A percentile compares a stretch with the other conserved stretches of the same genome.
These are phyloP conservation scores for Liolophura sinensis DNA, from an alignment of 1,140 invertebrate species.

Conservation along the genomic window DNA sequence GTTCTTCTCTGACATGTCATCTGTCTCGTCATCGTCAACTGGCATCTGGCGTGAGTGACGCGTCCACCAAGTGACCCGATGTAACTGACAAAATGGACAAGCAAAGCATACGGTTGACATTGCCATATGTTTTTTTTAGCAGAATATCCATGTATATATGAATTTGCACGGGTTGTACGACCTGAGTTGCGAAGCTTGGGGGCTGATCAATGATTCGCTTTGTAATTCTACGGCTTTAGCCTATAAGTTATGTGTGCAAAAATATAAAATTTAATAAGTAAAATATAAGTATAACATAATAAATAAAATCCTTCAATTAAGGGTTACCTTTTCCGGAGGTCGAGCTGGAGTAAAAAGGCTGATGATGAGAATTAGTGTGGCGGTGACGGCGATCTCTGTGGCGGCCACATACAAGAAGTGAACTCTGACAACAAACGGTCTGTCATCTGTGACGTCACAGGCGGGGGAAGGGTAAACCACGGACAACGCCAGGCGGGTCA, in stretches of 20 bases:
- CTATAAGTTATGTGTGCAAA: too few relatives aligned
- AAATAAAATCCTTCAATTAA: background rate
- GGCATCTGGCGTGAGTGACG: slow-evolving; percentile 26
- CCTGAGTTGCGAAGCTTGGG: background rate
- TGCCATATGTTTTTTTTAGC: too few relatives aligned
- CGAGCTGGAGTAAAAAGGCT: slow-evolving; percentile 16
- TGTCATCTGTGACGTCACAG: slow-evolving; percentile 23
- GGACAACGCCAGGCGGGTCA: slow-evolving; percentile 36
- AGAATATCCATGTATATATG: background rate
- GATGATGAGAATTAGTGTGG: slow-evolving; percentile 12
- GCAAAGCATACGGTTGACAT: too few relatives aligned
- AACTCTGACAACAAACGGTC: slow-evolving; percentile 20
- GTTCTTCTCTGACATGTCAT: slow-evolving; percentile 14
- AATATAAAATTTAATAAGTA: too few relatives aligned
- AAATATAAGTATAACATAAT: background rate
- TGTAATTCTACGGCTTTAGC: too few relatives aligned
- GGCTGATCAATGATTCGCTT: background rate
- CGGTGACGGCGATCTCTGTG: slow-evolving; percentile 19
- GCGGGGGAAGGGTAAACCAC: slow-evolving; percentile 24
- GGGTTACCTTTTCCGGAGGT: slow-evolving; percentile 10
- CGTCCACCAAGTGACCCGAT: slow-evolving; percentile 43
- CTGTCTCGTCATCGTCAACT: slow-evolving; percentile 23
- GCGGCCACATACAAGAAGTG: slow-evolving; percentile 28
- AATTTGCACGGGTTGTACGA: background rate
- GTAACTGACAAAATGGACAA: slow-evolving; percentile 31